These are phyloP conservation scores for Melanerpes formicivorus DNA, from an alignment of 2,113 vertebrate genomes.

Conservation along the genomic window DNA sequence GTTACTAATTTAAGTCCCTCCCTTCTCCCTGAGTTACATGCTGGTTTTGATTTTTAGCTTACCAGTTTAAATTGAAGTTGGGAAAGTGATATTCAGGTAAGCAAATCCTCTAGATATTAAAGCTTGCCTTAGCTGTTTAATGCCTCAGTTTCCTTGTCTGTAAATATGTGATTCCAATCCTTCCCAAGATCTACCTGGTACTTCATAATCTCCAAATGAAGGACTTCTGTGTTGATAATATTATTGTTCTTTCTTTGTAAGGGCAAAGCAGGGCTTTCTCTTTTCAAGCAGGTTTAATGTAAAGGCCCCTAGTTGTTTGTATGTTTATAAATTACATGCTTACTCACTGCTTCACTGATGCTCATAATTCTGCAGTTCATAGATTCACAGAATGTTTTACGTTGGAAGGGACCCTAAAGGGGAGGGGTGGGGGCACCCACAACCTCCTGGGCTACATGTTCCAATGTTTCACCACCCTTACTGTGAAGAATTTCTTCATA, in stretches of 20 bases:
- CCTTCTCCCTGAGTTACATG: not conserved
- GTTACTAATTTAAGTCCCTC: not conserved
- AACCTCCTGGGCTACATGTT: too few relatives aligned
- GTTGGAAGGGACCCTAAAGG: too few relatives aligned
- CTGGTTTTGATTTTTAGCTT: not conserved
- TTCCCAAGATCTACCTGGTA: not conserved
- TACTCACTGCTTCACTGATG: conserved; percentile 19
- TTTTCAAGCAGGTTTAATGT: not conserved
- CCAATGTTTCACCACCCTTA: too few relatives aligned
- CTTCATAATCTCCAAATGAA: not conserved
- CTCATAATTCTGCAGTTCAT: conserved; percentile 9
- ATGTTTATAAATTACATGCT: not conserved
- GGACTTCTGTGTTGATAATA: not conserved
- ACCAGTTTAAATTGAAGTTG: not conserved
- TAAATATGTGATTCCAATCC: not conserved
- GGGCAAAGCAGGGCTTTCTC: not conserved
- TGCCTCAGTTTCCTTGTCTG: not conserved
- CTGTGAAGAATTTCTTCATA: too few relatives aligned
- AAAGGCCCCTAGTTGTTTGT: not conserved
- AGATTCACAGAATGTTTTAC: too few relatives aligned
- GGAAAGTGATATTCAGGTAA: not conserved
- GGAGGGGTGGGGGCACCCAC: too few relatives aligned
- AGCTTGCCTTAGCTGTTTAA: not conserved
- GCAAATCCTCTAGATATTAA: not conserved
- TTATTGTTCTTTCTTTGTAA: not conserved